Conservation (phyloP, 2,797 vertebrate species). For the Oophaga sylvatica region DNA sequence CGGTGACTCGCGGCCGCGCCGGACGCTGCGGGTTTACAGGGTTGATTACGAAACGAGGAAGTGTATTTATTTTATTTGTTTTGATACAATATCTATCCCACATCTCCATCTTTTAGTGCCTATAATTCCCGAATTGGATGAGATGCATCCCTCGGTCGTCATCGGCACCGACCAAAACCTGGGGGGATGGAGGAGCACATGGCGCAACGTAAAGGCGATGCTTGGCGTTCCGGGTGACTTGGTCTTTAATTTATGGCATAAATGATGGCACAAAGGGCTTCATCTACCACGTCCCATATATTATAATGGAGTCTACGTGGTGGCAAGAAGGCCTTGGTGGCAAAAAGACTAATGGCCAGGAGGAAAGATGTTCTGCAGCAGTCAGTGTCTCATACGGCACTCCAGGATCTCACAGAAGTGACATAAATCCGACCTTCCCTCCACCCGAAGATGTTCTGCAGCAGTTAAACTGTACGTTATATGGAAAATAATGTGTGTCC, state of each 20-base stretch:
- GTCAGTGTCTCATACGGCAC: background rate
- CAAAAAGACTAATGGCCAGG: too few relatives aligned
- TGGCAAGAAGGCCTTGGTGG: too few relatives aligned
- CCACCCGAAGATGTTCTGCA: background rate
- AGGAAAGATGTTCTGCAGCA: background rate
- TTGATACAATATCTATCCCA: background rate
- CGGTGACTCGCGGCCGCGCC: slow-evolving; percentile 63
- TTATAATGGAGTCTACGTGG: too few relatives aligned
- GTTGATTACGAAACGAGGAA: background rate
- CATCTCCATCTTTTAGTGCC: background rate
- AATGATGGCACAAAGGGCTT: too few relatives aligned
- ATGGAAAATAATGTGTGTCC: background rate
- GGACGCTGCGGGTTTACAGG: background rate
- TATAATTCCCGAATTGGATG: too few relatives aligned
- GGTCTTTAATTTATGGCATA: too few relatives aligned
- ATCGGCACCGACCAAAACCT: too few relatives aligned
- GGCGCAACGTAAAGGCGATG: too few relatives aligned
- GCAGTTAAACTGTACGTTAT: background rate
- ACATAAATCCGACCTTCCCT: background rate
- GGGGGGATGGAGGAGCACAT: too few relatives aligned
- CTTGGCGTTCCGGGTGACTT: too few relatives aligned
- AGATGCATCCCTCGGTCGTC: too few relatives aligned
- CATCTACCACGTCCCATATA: too few relatives aligned
- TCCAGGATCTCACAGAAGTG: background rate
- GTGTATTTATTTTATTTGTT: background rate